Evolutionary conservation across 2,888 invertebrate species (phyloP).

Genomic region (Eurytoma adleriae): DNA sequence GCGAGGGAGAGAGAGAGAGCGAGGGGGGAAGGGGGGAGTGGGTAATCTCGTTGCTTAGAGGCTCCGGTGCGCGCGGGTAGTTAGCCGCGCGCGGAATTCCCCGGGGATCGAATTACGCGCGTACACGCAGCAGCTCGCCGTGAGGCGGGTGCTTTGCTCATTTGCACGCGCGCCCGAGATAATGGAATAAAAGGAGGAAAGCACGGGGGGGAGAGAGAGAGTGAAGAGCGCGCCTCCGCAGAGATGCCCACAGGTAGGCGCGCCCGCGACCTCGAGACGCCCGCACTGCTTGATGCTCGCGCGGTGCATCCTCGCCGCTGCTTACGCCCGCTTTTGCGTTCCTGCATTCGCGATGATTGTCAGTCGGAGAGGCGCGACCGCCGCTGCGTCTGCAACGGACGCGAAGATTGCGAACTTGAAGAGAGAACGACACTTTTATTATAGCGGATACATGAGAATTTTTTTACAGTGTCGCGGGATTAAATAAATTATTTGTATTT

Average conservation of each 20-base stretch:
- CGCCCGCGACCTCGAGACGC: slow-evolving; percentile 3
- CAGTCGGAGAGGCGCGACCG: no score
- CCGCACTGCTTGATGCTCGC: not conserved
- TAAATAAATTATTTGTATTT: no score
- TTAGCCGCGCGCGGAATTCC: slow-evolving; percentile 18
- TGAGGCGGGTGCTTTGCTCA: slow-evolving; percentile 23
- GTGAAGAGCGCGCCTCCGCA: not conserved
- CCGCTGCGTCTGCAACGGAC: no score
- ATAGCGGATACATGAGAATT: no score
- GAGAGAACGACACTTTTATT: no score
- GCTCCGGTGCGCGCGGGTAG: not conserved
- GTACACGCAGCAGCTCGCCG: not conserved
- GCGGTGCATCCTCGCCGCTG: not conserved
- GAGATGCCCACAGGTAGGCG: slow-evolving; percentile 2
- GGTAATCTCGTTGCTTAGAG: slow-evolving; percentile 38
- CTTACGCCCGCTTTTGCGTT: not conserved
- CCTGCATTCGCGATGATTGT: not conserved
- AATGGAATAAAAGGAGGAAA: slow-evolving; percentile 32
- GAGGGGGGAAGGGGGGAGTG: not conserved
- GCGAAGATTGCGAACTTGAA: no score
- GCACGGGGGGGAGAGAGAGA: not conserved
- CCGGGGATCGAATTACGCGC: slow-evolving; percentile 39
- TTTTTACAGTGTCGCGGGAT: no score
- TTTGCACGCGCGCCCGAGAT: slow-evolving; percentile 11
- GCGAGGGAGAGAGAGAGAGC: not conserved